phyloP scores from a whole-genome alignment of 1,140 invertebrate species.

The Ostrea denselamellosa region DNA sequence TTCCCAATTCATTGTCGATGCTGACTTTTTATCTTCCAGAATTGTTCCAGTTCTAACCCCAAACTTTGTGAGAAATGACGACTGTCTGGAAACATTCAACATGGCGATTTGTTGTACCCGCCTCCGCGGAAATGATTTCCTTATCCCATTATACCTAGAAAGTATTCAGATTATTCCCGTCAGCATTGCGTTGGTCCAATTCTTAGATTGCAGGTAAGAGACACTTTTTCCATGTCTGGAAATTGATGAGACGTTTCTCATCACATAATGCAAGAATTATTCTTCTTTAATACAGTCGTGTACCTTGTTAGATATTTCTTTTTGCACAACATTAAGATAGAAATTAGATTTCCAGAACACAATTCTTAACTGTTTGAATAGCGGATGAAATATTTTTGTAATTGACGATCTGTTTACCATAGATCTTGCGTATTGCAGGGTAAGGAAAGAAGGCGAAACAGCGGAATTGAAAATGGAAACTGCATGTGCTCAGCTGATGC shows the following conservation, averaged over 20 bases:
- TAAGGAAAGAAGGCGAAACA: slow-evolving; percentile 61
- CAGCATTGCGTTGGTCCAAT: slow-evolving; percentile 73
- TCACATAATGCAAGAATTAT: no score
- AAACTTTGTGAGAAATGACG: slow-evolving; percentile 57
- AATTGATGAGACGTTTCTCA: background rate
- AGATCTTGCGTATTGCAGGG: slow-evolving; percentile 43
- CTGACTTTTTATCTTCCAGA: slow-evolving; percentile 49
- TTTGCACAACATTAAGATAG: no score
- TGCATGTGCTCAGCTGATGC: slow-evolving; percentile 47
- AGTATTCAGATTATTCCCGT: slow-evolving; percentile 64
- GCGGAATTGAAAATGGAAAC: slow-evolving; percentile 52
- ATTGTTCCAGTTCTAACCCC: slow-evolving; percentile 68
- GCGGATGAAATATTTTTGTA: no score
- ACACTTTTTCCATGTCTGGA: background rate
- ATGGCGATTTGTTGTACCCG: slow-evolving; percentile 72
- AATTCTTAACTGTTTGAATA: no score
- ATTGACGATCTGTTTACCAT: no score
- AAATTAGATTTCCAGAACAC: no score
- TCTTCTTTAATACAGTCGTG: no score
- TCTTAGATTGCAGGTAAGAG: slow-evolving; percentile 71
- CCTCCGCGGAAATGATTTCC: slow-evolving; percentile 54
- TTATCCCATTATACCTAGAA: slow-evolving; percentile 67
- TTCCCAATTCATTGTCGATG: no score
- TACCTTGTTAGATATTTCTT: no score
- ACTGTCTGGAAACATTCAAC: slow-evolving; percentile 73